Conservation (phyloP, 2,113 vertebrate species). For the Morone chrysops region DNA sequence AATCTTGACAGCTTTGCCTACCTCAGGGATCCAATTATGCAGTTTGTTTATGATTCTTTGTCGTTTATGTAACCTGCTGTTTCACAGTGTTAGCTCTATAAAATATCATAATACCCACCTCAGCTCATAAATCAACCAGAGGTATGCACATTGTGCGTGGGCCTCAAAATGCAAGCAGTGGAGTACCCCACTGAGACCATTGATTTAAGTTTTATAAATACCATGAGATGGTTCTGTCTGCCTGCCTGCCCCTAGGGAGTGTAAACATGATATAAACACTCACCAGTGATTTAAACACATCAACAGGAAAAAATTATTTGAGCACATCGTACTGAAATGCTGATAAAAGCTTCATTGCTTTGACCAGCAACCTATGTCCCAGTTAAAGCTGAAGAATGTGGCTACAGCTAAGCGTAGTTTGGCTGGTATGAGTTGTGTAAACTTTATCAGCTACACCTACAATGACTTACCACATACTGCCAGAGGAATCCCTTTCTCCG, state of each 20-base stretch:
- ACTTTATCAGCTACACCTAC: slow-evolving; percentile 38
- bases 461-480: slow-evolving; percentile 93
- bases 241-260: slow-evolving; percentile 36
- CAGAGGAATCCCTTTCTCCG: slow-evolving; percentile 93
- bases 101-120: slow-evolving; percentile 78
- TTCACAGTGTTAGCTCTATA: slow-evolving; percentile 76
- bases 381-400: slow-evolving; percentile 52
- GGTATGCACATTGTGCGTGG: slow-evolving; percentile 60
- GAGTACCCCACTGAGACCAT: slow-evolving; percentile 47
- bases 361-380: slow-evolving; percentile 28
- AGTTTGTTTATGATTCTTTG: slow-evolving; percentile 71
- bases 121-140: slow-evolving; percentile 73
- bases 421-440: slow-evolving; percentile 44
- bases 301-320: slow-evolving; percentile 62
- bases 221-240: slow-evolving; percentile 57
- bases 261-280: slow-evolving; percentile 62
- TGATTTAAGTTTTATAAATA: slow-evolving; percentile 60
- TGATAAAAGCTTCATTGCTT: slow-evolving; percentile 51
- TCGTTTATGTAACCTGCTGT: slow-evolving; percentile 75
- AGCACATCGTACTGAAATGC: slow-evolving; percentile 35
- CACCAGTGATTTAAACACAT: slow-evolving; percentile 38
- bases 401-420: slow-evolving; percentile 18
- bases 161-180: slow-evolving; percentile 58
- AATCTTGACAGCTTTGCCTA: slow-evolving; percentile 64
- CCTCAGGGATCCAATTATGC: slow-evolving; percentile 77